Percentiles rank a stretch among this genome's conserved stretches.
Conservation (phyloP, 2,797 vertebrate genomes). For the Malurus leucopterus region DNA sequence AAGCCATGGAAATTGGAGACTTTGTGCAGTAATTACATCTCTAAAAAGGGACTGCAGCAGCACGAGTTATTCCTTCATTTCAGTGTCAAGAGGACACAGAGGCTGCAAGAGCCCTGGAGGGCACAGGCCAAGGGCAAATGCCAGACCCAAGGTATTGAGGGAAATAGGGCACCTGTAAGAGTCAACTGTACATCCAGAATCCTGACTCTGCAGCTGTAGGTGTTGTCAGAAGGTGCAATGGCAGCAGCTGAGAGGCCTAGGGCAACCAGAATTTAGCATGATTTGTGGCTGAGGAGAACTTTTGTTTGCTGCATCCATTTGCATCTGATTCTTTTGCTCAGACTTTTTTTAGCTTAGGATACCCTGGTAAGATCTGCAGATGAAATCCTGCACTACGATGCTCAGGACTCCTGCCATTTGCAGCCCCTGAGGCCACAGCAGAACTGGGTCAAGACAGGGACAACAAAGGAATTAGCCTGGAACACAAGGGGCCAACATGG, state of each 20-base stretch:
- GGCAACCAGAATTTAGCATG: background rate
- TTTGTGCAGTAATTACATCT: background rate
- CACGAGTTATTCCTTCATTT: background rate
- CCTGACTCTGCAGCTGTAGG: background rate
- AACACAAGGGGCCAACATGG: background rate
- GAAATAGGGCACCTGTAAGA: rapidly evolving
- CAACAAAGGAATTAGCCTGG: background rate
- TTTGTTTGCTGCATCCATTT: background rate
- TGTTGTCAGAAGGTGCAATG: background rate
- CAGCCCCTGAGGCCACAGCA: background rate
- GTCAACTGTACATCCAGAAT: background rate
- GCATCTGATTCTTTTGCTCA: background rate
- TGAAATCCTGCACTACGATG: background rate
- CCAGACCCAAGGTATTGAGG: background rate
- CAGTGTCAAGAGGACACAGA: rapidly evolving
- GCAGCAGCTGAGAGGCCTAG: background rate
- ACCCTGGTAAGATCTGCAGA: background rate
- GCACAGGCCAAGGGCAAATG: background rate
- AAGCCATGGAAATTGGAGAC: background rate
- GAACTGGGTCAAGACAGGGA: background rate
- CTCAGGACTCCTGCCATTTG: background rate
- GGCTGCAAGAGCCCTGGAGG: background rate
- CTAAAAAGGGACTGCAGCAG: background rate
- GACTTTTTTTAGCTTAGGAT: background rate
- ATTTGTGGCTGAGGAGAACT: background rate